Conservation (phyloP, 2,797 vertebrate species). For the Danio albolineatus region DNA sequence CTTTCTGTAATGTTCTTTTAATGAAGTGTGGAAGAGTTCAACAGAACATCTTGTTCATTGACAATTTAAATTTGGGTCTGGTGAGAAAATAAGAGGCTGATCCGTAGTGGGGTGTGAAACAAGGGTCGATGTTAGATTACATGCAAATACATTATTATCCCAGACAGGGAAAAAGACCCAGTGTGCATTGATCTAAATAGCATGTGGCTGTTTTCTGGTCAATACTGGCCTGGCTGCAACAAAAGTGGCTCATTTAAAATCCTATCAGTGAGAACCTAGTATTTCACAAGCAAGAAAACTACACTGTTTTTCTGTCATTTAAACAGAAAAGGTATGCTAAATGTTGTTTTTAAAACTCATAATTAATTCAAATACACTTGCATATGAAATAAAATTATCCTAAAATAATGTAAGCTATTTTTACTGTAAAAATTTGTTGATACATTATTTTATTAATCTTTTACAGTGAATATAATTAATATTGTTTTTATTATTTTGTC, state of each 20-base stretch:
- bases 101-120: slow-evolving; percentile 26
- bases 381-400: background rate
- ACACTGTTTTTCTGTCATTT: slow-evolving; percentile 2
- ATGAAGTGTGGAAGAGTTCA: slow-evolving; percentile 40
- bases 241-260: background rate
- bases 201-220: background rate
- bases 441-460: background rate
- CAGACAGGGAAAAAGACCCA: background rate
- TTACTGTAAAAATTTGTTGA: background rate
- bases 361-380: background rate
- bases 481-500: background rate
- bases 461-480: too few species aligned
- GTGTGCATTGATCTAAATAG: background rate
- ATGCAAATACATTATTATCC: slow-evolving; percentile 3
- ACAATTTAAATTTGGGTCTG: slow-evolving; percentile 21
- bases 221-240: background rate
- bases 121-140: slow-evolving; percentile 35
- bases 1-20: slow-evolving; percentile 52
- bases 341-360: background rate
- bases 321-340: background rate
- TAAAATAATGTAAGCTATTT: background rate
- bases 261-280: background rate
- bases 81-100: slow-evolving; percentile 1
- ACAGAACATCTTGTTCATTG: slow-evolving; percentile 33
- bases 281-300: background rate